Base-by-base conservation (phyloP, 1,140 invertebrate species). In the Macrotrachela quadricornifera region DNA sequence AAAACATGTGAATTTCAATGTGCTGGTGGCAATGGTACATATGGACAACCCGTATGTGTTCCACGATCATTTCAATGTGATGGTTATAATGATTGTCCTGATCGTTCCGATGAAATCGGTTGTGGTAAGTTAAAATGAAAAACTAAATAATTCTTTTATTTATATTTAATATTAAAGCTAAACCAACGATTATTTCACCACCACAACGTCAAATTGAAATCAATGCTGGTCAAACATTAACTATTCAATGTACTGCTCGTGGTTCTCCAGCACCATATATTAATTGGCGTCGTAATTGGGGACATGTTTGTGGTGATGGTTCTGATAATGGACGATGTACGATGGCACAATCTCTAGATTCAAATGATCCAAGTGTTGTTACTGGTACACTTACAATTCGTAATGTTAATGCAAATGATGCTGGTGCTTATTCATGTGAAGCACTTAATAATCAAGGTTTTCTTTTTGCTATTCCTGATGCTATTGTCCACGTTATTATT, bases 401-500 rank as follows among this genome's bases (percentile, higher is more conserved):
- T 0, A 68, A 85, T 57, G 80, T 85, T 15, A 59, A 63, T 43
- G 58, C 62, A 11, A 59, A 64, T 49, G 85, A 97, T 60, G 83
- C 85, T 62, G 92, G 91, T 6, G 88, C 90, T 0, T 97, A 96
- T 65, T 91, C 85, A 11, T 96, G 92, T 71, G 91, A 97, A 74
- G 88, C 83, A 1, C 80, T 96, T 30, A 96, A 95, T 64, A 79
- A 77, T 30, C 71, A 70, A 57, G 86, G 83, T 10, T 80, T 81
- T 14, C 77, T 79, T 1, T 83, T 97, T 60, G 88, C 85, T 1
- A 75, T 76, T 0, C 87, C 85, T 0, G 90, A 99, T 64, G 79
- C 85, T 0, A 84, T 94, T 61, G 75, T 97, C 0, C 77, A 80
- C 17, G 80, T 94, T 0, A 77, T 52, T n/a, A n/a, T 15, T 44